Conservation (phyloP, 2,888 invertebrate genomes). For the Trichopoda pennipes region DNA sequence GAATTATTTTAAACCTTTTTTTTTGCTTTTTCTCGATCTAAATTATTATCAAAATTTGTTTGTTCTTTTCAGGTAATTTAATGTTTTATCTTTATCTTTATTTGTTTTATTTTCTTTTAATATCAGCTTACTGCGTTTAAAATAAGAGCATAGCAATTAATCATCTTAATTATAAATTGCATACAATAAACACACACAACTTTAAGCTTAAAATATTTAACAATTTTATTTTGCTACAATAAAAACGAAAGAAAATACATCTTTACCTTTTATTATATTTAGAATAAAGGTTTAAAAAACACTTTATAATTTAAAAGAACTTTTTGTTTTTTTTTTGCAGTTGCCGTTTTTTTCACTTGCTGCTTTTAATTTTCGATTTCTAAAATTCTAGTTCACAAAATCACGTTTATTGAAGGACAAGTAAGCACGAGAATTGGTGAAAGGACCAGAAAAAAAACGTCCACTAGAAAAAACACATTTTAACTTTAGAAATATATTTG, state of each 20-base stretch:
- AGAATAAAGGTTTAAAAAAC: not conserved
- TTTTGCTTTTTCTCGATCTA: not conserved
- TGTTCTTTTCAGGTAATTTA: not conserved
- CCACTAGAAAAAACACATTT: slow-evolving; percentile 16
- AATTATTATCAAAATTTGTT: not conserved
- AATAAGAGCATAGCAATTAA: not conserved
- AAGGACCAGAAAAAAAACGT: slow-evolving; percentile 18
- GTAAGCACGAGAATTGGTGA: not conserved
- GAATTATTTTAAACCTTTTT: no score
- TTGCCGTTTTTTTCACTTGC: slow-evolving; percentile 26
- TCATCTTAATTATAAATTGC: not conserved
- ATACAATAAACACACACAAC: no score
- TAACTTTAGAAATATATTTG: not conserved
- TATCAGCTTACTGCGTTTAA: not conserved
- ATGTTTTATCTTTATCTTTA: slow-evolving; percentile 4
- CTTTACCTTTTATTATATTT: slow-evolving; percentile 51
- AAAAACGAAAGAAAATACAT: slow-evolving; percentile 21
- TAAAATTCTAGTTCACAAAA: slow-evolving; percentile 30
- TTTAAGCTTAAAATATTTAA: no score
- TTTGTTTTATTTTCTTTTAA: not conserved
- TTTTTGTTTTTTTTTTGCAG: slow-evolving; percentile 39
- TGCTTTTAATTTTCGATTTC: not conserved
- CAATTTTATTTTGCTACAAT: not conserved
- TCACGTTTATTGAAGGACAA: slow-evolving; percentile 55
- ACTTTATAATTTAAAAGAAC: slow-evolving; percentile 5